Evolutionary conservation across 2,113 vertebrate genomes (phyloP).

Genomic region (Heliornis fulica): DNA sequence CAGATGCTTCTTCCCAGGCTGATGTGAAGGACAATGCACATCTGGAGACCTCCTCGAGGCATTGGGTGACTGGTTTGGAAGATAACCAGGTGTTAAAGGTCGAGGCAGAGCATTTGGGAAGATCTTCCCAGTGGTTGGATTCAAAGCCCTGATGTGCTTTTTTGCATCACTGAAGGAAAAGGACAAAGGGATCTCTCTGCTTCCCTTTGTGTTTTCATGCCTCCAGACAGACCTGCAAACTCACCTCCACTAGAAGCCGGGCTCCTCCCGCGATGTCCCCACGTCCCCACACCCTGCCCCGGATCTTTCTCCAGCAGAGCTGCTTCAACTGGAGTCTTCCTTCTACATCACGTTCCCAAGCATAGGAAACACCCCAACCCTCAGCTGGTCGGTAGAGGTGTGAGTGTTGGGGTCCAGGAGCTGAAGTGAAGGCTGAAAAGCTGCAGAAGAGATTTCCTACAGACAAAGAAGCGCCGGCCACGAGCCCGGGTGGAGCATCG

Average conservation of each 20-base stretch:
- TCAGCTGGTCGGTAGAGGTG: background rate
- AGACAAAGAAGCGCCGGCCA: fast-evolving
- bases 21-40: background rate
- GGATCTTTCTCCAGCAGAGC: background rate
- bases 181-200: background rate
- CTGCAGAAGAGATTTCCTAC: background rate
- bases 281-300: fast-evolving
- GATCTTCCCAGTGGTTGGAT: background rate
- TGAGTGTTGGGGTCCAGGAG: fast-evolving
- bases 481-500: too few relatives aligned
- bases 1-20: background rate
- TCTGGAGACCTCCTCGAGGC: background rate
- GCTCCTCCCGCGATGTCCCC: background rate
- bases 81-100: background rate
- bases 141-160: background rate
- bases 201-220: background rate
- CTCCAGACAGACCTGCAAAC: background rate
- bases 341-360: background rate
- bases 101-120: too few relatives aligned
- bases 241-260: background rate
- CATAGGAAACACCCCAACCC: background rate
- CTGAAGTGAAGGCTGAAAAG: background rate
- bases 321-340: background rate
- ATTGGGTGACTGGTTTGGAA: background rate
- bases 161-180: background rate